Percentiles rank a stretch among this genome's conserved stretches.
Evolutionary conservation across 64 coral and sea anemone genomes (phyloP).

Genomic region (Exaiptasia diaphana): DNA sequence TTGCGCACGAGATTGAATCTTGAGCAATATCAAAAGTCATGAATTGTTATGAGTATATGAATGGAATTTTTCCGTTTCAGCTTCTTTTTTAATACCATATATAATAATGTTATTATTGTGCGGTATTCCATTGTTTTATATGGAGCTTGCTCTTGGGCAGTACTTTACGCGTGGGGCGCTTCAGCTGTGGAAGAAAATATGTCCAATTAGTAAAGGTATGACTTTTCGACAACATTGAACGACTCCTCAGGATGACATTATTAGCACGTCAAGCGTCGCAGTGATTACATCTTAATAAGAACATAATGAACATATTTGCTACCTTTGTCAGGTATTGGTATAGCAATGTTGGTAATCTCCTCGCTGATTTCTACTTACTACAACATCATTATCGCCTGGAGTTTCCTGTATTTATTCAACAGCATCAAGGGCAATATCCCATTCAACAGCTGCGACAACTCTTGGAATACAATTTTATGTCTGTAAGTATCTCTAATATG

Average conservation of each 20-base stretch:
- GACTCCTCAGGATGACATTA: neutral
- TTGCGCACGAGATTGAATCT: neutral
- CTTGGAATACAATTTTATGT: neutral
- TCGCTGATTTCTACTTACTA: neutral
- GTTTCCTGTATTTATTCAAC: neutral
- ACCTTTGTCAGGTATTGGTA: neutral
- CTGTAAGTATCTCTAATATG: neutral
- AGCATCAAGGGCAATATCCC: neutral
- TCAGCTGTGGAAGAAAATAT: conserved; percentile 61
- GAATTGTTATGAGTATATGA: neutral
- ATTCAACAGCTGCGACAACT: neutral
- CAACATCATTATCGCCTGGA: conserved; percentile 15
- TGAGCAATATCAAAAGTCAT: neutral
- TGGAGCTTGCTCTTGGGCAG: conserved; percentile 83
- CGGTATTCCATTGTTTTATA: conserved; percentile 80
- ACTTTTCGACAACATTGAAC: neutral
- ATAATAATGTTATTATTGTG: conserved; percentile 67
- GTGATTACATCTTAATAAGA: neutral
- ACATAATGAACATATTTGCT: neutral
- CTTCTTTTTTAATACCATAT: conserved; percentile 79
- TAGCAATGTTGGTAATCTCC: conserved; percentile 7
- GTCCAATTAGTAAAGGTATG: conserved; percentile 62
- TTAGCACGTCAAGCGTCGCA: neutral
- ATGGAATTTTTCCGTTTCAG: neutral
- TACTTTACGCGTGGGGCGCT: conserved; percentile 60